A percentile compares a stretch with the other conserved stretches of the same genome.
These are phyloP conservation scores for Phoebastria nigripes DNA, from an alignment of 2,797 vertebrate species.

Conservation along the genomic window DNA sequence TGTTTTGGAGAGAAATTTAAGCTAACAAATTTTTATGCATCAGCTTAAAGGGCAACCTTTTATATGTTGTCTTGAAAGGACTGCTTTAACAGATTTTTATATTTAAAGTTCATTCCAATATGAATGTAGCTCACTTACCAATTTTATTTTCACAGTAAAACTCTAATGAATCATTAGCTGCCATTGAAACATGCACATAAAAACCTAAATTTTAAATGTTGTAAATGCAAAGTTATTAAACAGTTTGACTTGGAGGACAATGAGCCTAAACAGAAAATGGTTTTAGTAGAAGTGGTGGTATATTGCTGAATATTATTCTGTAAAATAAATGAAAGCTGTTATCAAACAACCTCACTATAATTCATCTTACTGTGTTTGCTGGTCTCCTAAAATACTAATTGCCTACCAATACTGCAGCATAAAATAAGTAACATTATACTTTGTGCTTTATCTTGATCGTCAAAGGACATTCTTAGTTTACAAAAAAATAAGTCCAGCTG, in stretches of 20 bases:
- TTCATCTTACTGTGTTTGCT: neutral
- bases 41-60: neutral
- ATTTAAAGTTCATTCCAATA: neutral
- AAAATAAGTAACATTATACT: neutral
- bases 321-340: neutral
- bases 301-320: neutral
- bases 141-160: neutral
- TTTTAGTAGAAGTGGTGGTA: neutral
- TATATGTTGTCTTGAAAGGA: neutral
- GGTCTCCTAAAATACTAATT: neutral
- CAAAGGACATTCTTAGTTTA: neutral
- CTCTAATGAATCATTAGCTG: neutral
- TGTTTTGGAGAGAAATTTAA: neutral
- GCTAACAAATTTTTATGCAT: neutral
- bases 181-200: rapidly evolving
- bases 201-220: neutral
- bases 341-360: neutral
- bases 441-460: neutral
- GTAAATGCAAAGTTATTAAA: neutral
- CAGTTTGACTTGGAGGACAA: neutral
- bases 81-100: neutral
- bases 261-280: neutral
- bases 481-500: rapidly evolving
- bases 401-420: neutral
- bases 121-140: neutral